Evolutionary conservation across 2,113 vertebrate genomes (phyloP).

Genomic region (Uria lomvia): DNA sequence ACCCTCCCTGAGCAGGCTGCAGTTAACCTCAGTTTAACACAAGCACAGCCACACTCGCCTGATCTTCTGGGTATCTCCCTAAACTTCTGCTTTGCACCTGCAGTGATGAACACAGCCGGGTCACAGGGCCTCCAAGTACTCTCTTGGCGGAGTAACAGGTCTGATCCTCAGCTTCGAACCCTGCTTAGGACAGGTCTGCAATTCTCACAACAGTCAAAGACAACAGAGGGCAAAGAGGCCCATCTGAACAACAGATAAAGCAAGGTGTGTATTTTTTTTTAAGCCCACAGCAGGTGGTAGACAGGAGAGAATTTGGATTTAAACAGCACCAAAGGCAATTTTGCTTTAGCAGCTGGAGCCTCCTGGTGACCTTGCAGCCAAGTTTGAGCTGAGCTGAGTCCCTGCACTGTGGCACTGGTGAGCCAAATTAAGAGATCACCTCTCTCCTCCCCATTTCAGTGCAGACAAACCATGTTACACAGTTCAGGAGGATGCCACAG

Average conservation of each 20-base stretch:
- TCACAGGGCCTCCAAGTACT: neutral
- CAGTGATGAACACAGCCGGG: neutral
- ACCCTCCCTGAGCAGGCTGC: neutral
- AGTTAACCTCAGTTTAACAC: neutral
- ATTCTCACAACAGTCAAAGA: neutral
- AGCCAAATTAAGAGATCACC: neutral
- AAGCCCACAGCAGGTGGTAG: neutral
- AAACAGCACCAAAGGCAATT: neutral
- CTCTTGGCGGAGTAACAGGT: neutral
- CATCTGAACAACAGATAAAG: neutral
- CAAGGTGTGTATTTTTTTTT: neutral
- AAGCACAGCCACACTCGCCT: neutral
- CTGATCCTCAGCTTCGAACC: neutral
- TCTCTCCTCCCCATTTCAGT: neutral
- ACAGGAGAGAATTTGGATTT: neutral
- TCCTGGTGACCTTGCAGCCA: neutral
- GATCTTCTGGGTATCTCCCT: neutral
- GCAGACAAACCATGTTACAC: neutral
- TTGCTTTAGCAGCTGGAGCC: neutral
- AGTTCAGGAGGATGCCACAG: neutral
- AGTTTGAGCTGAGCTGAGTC: neutral
- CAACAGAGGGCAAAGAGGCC: neutral
- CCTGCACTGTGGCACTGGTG: accelerated
- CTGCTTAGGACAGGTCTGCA: neutral
- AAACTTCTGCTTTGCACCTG: neutral